Evolutionary conservation across 2,113 vertebrate genomes (phyloP), one percentile per base, ranked within the genome.

Genomic region (Ageneiosus marmoratus): DNA sequence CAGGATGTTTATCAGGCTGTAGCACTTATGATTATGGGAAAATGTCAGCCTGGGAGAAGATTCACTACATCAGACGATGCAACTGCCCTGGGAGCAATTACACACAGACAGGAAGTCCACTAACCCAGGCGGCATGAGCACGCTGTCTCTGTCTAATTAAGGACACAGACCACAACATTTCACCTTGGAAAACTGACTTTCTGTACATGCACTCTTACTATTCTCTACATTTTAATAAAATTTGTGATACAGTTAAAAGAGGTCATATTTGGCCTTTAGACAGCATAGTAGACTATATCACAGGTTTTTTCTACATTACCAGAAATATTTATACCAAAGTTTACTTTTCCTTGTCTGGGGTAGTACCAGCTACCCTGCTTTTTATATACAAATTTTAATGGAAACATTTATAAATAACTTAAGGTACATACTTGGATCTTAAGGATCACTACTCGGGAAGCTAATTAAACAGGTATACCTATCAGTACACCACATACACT

Each of bases 41-140:
- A 96, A 97, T 96, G 95, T 95, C 96, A 96, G 29, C 77, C 92
- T 89, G 77, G 90, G 93, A 93, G 80, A 85, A 85, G 46, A 92
- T 91, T 91, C 91, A 89, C 87, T 48, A 90, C 90, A 82, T 91
- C 95, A 91, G 93, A 91, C 88, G 91, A 84, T 24, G 74, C 85
- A 81, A 83, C 77, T 73, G 41, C 60, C 46, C 44, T 34, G 77
- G 83, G 83, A 85, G 86, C 86, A 88, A 89, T 89, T 86, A 84
- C 62, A 81, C 50, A 80, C 4, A 16, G 48, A 84, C 69, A 76
- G 72, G 32, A 84, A 84, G 63, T 81, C 77, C 51, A 44, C 80
- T 53, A 79, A 70, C 18, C 37, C 48, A 50, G 81, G 41, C 82
- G 79, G 72, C 32, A 60, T 15, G 79, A 80, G 77, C 55, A 84